These are phyloP conservation scores for Ormyrus nitidulus DNA, from an alignment of 2,888 invertebrate genomes.

Conservation along the genomic window DNA sequence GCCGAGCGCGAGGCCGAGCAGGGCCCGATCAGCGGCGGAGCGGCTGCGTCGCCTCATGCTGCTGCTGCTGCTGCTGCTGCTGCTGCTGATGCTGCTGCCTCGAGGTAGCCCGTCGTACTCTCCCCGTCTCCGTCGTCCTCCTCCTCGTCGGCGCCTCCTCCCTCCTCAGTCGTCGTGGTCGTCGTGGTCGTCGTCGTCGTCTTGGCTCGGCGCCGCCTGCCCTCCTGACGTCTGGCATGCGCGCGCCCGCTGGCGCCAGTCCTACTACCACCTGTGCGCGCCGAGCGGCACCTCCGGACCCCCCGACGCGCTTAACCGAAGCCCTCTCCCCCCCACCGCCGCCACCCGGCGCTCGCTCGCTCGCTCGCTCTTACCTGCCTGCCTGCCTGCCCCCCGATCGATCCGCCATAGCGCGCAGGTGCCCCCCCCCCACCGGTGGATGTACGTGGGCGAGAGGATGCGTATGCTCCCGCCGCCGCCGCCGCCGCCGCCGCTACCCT, in stretches of 20 bases:
- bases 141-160: slow-evolving; percentile 48
- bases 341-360: slow-evolving; percentile 24
- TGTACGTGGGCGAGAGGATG: no score
- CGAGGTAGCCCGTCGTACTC: slow-evolving; percentile 23
- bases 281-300: no score
- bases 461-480: background rate
- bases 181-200: slow-evolving; percentile 18
- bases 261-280: no score
- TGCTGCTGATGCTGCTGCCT: background rate
- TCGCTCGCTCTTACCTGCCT: background rate
- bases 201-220: slow-evolving; percentile 1
- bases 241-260: no score
- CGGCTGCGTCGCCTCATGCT: slow-evolving; percentile 62
- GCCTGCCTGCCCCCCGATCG: no score
- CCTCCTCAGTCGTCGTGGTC: no score
- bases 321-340: slow-evolving; percentile 46
- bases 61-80: background rate
- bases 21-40: slow-evolving; percentile 22
- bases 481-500: background rate
- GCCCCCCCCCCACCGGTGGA: no score
- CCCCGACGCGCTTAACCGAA: no score
- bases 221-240: no score
- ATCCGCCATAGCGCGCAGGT: no score
- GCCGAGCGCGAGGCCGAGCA: slow-evolving; percentile 67
- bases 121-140: slow-evolving; percentile 10